A percentile compares a stretch with the other conserved stretches of the same genome.
Conservation (phyloP, 2,888 invertebrate species). For the Caenorhabditis drosophilae region DNA sequence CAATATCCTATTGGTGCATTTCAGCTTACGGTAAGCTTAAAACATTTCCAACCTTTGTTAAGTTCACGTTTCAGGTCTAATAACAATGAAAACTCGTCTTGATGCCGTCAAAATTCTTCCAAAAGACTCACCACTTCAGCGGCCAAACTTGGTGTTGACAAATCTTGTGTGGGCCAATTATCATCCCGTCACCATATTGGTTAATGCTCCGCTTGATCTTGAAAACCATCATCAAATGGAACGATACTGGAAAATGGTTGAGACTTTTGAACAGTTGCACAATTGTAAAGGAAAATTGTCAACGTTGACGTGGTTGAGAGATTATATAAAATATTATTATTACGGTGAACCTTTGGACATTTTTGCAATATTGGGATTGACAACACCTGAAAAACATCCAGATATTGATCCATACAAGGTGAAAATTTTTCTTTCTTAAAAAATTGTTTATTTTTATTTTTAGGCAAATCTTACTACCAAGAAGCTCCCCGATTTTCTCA, state of each 20-base stretch:
- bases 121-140: conserved; percentile 62
- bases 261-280: conserved; percentile 61
- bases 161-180: conserved; percentile 66
- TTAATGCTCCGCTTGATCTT: conserved; percentile 59
- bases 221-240: conserved; percentile 45
- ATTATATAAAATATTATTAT: conserved; percentile 57
- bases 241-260: conserved; percentile 58
- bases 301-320: conserved; percentile 65
- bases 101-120: conserved; percentile 67
- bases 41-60: not conserved
- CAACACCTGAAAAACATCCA: conserved; percentile 29
- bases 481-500: conserved; percentile 54
- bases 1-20: conserved; percentile 56
- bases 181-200: conserved; percentile 64
- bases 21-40: conserved; percentile 23
- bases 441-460: too few relatives aligned
- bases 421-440: too few relatives aligned
- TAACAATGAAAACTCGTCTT: conserved; percentile 54
- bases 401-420: conserved; percentile 41
- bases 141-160: conserved; percentile 58
- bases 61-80: conserved; percentile 37
- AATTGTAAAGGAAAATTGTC: conserved; percentile 55
- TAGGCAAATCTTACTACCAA: conserved; percentile 44
- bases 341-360: conserved; percentile 48
- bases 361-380: conserved; percentile 21